Conservation (phyloP, 2,113 vertebrate genomes). For the Hemiscyllium ocellatum region DNA sequence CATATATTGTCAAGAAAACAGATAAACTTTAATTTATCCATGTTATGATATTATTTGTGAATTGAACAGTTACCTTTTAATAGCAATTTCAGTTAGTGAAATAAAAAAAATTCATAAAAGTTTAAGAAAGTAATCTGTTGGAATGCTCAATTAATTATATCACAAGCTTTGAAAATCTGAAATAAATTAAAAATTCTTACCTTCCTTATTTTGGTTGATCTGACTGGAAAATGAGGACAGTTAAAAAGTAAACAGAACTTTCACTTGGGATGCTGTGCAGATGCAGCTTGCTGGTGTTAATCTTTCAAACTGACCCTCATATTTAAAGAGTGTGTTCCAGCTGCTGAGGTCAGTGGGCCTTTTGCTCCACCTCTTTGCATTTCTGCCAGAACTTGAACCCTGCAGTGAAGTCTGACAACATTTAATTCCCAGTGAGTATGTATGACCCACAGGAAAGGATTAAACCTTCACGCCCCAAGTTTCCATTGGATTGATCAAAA, state of each 20-base stretch:
- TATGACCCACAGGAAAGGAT: background rate
- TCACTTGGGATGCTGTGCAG: background rate
- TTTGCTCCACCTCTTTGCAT: conserved; percentile 30
- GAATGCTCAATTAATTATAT: background rate
- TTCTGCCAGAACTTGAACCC: background rate
- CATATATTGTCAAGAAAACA: background rate
- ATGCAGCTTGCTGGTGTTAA: background rate
- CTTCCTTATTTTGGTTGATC: conserved; percentile 2
- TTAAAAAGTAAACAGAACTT: background rate
- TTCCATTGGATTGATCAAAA: background rate
- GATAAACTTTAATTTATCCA: background rate
- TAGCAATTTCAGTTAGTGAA: background rate
- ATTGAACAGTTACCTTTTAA: background rate
- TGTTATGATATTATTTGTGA: background rate
- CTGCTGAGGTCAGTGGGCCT: background rate
- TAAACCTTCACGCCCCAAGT: background rate
- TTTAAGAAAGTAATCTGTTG: background rate
- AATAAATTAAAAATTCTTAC: conserved; percentile 3
- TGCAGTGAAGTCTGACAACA: background rate
- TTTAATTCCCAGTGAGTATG: background rate
- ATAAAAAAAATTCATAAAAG: background rate
- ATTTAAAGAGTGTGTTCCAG: background rate
- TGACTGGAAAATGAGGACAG: background rate
- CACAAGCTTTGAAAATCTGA: background rate
- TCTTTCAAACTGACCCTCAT: background rate